Evolutionary conservation across 2,888 invertebrate genomes (phyloP).

Genomic region (Lathronympha strigana): DNA sequence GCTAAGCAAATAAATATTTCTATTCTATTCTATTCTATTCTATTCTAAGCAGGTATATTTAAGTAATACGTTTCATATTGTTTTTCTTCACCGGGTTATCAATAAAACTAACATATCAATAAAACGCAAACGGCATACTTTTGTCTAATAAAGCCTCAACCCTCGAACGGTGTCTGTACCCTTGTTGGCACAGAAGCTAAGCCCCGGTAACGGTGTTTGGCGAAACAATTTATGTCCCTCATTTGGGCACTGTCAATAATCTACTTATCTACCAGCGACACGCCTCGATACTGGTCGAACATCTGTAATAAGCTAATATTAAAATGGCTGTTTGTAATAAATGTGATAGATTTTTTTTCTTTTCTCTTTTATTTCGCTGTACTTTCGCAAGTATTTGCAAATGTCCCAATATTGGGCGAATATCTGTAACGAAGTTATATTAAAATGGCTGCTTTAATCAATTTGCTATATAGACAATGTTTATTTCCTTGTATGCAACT

Average conservation of each 20-base stretch:
- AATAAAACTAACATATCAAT: neutral
- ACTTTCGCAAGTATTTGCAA: neutral
- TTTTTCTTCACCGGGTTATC: no score
- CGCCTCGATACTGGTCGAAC: constrained; percentile 69
- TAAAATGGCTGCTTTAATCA: no score
- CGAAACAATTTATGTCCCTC: constrained; percentile 77
- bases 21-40: no score
- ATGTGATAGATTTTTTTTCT: neutral
- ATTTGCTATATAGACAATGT: no score
- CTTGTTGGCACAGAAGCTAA: constrained; percentile 80
- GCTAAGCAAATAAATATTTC: no score
- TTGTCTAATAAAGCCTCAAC: constrained; percentile 60
- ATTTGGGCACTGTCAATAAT: constrained; percentile 78
- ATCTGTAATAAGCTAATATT: constrained; percentile 61
- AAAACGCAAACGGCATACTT: constrained; percentile 55
- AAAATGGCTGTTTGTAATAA: neutral
- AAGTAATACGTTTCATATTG: no score
- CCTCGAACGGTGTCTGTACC: constrained; percentile 64
- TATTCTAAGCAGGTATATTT: no score
- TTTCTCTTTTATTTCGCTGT: neutral
- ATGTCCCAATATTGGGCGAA: no score
- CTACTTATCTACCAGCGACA: constrained; percentile 82
- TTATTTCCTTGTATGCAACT: no score
- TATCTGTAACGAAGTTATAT: no score
- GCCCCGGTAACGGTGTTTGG: constrained; percentile 80